Conservation (phyloP, 2,888 invertebrate species). For the Heliconius hortense region DNA sequence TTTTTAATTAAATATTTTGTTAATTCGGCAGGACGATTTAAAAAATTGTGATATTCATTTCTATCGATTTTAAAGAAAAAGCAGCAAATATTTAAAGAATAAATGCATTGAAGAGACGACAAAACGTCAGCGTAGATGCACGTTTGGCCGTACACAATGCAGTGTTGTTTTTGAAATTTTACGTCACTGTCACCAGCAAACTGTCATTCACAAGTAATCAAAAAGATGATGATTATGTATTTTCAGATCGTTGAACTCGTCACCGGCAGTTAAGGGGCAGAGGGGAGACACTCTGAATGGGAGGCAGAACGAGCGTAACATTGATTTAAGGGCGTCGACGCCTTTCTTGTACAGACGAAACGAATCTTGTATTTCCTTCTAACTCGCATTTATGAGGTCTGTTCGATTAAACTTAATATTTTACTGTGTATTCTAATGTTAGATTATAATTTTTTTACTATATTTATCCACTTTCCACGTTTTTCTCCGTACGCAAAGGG, state of each 20-base stretch:
- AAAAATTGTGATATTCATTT: too few species aligned
- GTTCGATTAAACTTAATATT: not conserved
- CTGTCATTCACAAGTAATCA: not conserved
- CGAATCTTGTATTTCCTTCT: constrained; percentile 18
- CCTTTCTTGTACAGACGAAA: constrained; percentile 23
- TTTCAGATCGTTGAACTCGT: constrained; percentile 57
- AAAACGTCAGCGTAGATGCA: too few species aligned
- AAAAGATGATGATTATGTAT: constrained; percentile 29
- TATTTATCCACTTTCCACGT: not conserved
- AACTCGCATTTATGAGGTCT: constrained; percentile 2
- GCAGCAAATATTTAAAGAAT: too few species aligned
- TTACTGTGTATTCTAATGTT: not conserved
- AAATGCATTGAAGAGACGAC: too few species aligned
- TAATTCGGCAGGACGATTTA: too few species aligned
- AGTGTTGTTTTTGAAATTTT: too few species aligned
- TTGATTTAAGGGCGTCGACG: constrained; percentile 46
- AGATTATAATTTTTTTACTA: not conserved
- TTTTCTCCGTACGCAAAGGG: not conserved
- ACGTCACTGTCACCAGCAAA: not conserved
- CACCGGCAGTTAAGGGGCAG: constrained; percentile 56
- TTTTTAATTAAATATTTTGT: too few species aligned
- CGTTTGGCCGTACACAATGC: too few species aligned
- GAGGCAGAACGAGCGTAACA: constrained; percentile 47
- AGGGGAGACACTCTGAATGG: constrained; percentile 56
- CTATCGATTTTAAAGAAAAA: too few species aligned